phyloP scores from a whole-genome alignment of 2,113 vertebrate species.

The Rhea americana region DNA sequence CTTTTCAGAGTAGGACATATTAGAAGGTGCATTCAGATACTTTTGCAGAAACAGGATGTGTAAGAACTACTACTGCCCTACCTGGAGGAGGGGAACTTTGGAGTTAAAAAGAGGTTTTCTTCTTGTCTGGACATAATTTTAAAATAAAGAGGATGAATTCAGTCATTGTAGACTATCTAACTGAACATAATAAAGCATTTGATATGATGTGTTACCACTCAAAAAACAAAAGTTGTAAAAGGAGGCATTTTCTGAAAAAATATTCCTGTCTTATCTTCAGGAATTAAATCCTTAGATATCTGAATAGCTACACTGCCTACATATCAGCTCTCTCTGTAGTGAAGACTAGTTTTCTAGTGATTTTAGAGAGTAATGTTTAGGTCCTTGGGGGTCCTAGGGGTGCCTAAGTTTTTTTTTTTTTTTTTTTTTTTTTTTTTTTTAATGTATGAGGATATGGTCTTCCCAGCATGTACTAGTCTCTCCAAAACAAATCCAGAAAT shows the following conservation, averaged over 20 bases:
- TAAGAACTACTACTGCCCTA: not conserved
- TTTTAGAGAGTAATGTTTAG: not conserved
- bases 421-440: not conserved
- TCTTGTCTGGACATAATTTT: not conserved
- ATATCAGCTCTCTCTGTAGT: not conserved
- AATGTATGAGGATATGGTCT: not conserved
- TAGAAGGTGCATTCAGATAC: not conserved
- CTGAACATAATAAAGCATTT: not conserved
- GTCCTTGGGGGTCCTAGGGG: not conserved
- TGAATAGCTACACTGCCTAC: not conserved
- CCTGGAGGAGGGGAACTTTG: not conserved
- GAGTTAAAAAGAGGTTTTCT: not conserved
- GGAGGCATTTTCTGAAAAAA: not conserved
- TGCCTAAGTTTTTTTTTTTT: not conserved
- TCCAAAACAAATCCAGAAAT: not conserved
- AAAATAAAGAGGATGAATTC: not conserved
- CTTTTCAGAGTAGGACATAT: not conserved
- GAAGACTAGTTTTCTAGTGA: not conserved
- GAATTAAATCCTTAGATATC: not conserved
- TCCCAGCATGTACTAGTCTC: not conserved
- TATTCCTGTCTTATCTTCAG: not conserved
- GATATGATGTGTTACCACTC: not conserved
- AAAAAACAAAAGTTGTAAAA: not conserved
- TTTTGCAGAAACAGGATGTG: not conserved
- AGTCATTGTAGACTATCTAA: not conserved